A percentile compares a stretch with the other conserved stretches of the same genome.
These are phyloP conservation scores for Eurystomus gularis DNA, from an alignment of 2,113 vertebrate genomes.

Conservation along the genomic window DNA sequence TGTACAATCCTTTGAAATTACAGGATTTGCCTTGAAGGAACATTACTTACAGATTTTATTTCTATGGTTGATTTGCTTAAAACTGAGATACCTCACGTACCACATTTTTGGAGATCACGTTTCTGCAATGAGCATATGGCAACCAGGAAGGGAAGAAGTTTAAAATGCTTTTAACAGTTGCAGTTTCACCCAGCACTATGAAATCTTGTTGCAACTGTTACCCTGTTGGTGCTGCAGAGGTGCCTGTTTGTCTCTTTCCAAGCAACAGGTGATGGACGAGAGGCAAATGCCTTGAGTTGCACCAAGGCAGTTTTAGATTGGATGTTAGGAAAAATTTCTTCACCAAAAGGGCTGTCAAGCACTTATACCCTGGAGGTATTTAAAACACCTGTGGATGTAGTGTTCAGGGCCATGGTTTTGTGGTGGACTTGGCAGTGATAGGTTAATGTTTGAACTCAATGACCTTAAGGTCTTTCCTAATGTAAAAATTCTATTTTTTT, in stretches of 20 bases:
- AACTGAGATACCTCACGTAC: not conserved
- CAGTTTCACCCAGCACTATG: not conserved
- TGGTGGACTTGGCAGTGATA: not conserved
- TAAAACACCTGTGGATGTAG: not conserved
- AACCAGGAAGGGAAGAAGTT: not conserved
- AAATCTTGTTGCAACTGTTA: not conserved
- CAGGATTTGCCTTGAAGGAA: not conserved
- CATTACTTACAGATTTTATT: not conserved
- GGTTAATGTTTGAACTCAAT: not conserved
- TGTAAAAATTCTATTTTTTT: not conserved
- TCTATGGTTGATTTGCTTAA: not conserved
- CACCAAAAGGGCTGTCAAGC: not conserved
- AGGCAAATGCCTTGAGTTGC: not conserved
- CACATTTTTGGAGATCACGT: not conserved
- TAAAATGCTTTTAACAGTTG: not conserved
- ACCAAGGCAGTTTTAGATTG: not conserved
- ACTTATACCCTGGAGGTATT: not conserved
- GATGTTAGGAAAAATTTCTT: not conserved
- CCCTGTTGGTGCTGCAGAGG: not conserved
- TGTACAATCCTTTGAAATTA: not conserved
- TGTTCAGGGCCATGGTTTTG: not conserved
- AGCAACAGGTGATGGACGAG: not conserved
- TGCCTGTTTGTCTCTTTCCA: not conserved
- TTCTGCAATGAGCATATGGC: not conserved
- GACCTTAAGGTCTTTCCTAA: not conserved